Conservation (phyloP, 2,113 vertebrate genomes). For the Nothobranchius furzeri region DNA sequence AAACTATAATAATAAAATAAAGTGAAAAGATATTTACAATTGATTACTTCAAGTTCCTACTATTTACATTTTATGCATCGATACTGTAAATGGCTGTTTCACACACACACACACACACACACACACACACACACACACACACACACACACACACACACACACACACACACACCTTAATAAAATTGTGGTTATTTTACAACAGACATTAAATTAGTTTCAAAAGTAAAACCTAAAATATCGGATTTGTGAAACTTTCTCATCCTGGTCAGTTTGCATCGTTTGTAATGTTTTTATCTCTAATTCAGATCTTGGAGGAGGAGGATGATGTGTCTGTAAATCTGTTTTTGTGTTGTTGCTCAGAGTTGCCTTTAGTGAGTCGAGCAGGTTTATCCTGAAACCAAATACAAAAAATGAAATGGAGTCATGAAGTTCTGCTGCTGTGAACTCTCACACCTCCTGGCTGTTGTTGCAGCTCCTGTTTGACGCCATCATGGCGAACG, state of each 20-base stretch:
- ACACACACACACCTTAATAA: background rate
- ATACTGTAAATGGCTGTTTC: too few species aligned
- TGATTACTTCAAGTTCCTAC: too few species aligned
- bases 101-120: too few species aligned
- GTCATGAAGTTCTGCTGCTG: background rate
- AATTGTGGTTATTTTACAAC: background rate
- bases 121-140: background rate
- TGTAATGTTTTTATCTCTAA: background rate
- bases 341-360: conserved; percentile 34
- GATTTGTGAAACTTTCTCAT: background rate
- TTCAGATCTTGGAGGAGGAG: conserved; percentile 43
- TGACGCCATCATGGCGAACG: conserved; percentile 39
- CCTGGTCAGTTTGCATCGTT: background rate
- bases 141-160: background rate
- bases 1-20: too few species aligned
- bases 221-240: too few species aligned
- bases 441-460: conserved; percentile 59
- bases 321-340: conserved; percentile 37
- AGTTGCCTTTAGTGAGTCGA: conserved; percentile 38
- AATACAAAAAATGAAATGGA: too few species aligned
- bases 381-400: conserved; percentile 1
- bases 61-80: too few species aligned
- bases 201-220: too few species aligned
- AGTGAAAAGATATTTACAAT: too few species aligned
- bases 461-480: conserved; percentile 55